These are phyloP conservation scores for Eupleurogrammus muticus DNA, from an alignment of 2,797 vertebrate genomes.

Conservation along the genomic window DNA sequence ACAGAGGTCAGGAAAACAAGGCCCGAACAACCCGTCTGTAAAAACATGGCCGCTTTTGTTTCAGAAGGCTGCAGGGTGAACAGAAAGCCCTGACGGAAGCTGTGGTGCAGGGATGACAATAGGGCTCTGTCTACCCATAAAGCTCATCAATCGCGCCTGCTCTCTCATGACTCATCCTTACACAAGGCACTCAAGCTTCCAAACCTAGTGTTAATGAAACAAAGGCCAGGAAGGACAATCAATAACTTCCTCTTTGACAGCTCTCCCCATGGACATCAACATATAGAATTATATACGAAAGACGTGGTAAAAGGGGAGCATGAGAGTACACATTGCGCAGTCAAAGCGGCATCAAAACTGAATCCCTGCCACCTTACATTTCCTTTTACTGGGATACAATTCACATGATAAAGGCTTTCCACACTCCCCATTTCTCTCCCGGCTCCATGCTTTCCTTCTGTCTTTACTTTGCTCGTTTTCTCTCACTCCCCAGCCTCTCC, in stretches of 20 bases:
- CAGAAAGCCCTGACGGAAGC: constrained; percentile 78
- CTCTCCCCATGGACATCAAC: constrained; percentile 50
- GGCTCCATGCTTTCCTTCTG: constrained; percentile 30
- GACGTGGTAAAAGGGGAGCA: not conserved
- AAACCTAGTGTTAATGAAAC: constrained; percentile 66
- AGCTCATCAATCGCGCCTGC: constrained; percentile 75
- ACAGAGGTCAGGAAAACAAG: constrained; percentile 65
- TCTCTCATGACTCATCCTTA: constrained; percentile 77
- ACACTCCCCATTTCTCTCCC: constrained; percentile 30
- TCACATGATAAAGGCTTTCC: constrained; percentile 37
- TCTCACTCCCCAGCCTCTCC: constrained; percentile 23
- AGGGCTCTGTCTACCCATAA: constrained; percentile 72
- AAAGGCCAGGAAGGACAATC: constrained; percentile 59
- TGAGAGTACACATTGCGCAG: constrained; percentile 12
- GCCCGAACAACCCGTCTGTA: constrained; percentile 56
- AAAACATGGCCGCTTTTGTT: constrained; percentile 78
- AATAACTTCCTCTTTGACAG: constrained; percentile 68
- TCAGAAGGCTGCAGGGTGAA: constrained; percentile 61
- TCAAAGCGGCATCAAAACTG: constrained; percentile 18
- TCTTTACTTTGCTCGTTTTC: constrained; percentile 48
- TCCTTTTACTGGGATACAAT: constrained; percentile 34
- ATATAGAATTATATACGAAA: constrained; percentile 42
- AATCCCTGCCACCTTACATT: constrained; percentile 3
- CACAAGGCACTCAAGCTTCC: constrained; percentile 70
- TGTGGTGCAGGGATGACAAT: constrained; percentile 69